phyloP scores from a whole-genome alignment of 2,113 vertebrate species.

The Callocephalon fimbriatum region DNA sequence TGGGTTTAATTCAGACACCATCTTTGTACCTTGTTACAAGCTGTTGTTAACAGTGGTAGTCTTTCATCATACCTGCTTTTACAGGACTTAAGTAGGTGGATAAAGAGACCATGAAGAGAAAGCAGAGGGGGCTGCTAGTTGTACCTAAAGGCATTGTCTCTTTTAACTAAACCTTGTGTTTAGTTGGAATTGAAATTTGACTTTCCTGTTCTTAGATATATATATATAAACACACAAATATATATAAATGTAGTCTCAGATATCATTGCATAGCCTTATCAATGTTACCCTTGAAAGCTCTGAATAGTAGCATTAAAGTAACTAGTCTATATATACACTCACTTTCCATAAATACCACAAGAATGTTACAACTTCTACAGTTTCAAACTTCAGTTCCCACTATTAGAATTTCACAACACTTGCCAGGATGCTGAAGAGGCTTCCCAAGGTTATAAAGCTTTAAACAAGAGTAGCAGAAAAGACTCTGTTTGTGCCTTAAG shows the following conservation, averaged over 20 bases:
- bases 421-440: neutral
- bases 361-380: constrained; percentile 34
- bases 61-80: neutral
- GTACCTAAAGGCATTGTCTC: neutral
- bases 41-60: neutral
- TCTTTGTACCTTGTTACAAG: neutral
- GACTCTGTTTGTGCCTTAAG: neutral
- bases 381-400: neutral
- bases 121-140: neutral
- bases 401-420: neutral
- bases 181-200: neutral
- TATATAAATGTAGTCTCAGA: rapidly evolving
- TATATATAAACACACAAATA: neutral
- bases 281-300: neutral
- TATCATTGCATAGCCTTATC: neutral
- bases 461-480: neutral
- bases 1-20: neutral
- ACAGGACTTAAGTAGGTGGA: neutral
- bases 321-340: neutral
- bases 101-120: neutral
- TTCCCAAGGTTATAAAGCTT: constrained; percentile 23
- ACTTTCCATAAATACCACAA: constrained; percentile 47
- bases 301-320: neutral
- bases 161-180: neutral
- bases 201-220: neutral